phyloP scores from a whole-genome alignment of 2,113 vertebrate species.

The Formicarius rufipectus region DNA sequence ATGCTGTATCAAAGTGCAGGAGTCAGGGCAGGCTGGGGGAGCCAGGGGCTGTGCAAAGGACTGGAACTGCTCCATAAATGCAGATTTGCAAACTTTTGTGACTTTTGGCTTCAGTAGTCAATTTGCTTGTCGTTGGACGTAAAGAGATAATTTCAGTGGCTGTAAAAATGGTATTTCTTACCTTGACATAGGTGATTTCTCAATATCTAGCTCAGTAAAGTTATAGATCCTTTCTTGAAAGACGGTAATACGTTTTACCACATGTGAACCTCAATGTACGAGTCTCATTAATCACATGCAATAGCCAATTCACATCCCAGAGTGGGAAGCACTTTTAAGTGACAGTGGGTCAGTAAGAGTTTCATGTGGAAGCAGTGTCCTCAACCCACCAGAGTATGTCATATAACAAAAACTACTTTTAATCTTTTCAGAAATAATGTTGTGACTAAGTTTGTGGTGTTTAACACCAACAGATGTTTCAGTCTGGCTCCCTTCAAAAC shows the following conservation, averaged over 20 bases:
- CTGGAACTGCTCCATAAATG: background rate
- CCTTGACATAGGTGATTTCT: background rate
- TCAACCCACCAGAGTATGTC: background rate
- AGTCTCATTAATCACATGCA: rapidly evolving
- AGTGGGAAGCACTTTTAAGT: background rate
- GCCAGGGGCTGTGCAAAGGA: rapidly evolving
- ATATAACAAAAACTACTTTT: background rate
- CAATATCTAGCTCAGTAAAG: background rate
- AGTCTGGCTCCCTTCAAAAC: background rate
- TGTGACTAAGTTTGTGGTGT: background rate
- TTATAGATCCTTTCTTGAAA: background rate
- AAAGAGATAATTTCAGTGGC: background rate
- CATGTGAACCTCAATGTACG: background rate
- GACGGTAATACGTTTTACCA: rapidly evolving
- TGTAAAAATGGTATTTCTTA: background rate
- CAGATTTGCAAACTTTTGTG: background rate
- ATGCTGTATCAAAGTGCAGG: background rate
- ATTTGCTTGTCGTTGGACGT: background rate
- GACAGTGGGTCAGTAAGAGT: background rate
- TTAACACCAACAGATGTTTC: background rate
- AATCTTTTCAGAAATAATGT: background rate
- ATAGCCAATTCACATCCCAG: background rate
- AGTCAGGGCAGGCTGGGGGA: background rate
- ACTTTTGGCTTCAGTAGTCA: background rate
- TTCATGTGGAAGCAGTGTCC: background rate